Evolutionary conservation across 2,888 invertebrate genomes (phyloP).

Genomic region (Mythimna loreyi): DNA sequence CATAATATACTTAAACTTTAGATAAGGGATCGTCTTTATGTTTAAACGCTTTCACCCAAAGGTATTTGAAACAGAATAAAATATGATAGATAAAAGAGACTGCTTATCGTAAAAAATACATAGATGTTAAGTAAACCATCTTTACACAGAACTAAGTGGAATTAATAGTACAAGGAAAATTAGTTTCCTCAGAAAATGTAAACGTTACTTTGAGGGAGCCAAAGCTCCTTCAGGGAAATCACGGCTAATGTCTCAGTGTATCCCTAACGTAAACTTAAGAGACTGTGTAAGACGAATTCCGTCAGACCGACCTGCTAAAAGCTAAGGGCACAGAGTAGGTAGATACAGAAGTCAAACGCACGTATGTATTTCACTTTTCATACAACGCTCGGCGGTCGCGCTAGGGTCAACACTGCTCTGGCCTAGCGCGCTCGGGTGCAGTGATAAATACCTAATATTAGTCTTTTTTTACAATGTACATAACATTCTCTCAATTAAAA

Average conservation of each 20-base stretch:
- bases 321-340: too few species aligned
- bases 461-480: too few species aligned
- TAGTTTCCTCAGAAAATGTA: slow-evolving; percentile 46
- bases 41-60: background rate
- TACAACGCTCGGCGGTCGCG: too few species aligned
- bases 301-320: slow-evolving; percentile 31
- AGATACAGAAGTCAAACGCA: too few species aligned
- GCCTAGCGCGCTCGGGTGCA: too few species aligned
- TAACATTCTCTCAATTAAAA: too few species aligned
- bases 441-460: too few species aligned
- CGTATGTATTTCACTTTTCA: too few species aligned
- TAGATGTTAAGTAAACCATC: slow-evolving; percentile 13
- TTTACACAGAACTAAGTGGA: slow-evolving; percentile 30
- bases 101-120: background rate
- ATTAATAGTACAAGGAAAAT: slow-evolving; percentile 55
- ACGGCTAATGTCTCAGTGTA: slow-evolving; percentile 50
- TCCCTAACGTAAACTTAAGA: slow-evolving; percentile 63
- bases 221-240: slow-evolving; percentile 71
- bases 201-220: slow-evolving; percentile 50
- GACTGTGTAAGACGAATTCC: slow-evolving; percentile 40
- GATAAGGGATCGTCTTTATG: background rate
- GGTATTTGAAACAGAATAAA: background rate
- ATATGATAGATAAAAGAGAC: background rate
- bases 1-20: background rate
- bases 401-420: too few species aligned